Percentiles rank a stretch among this genome's conserved stretches.
Evolutionary conservation across 2,113 vertebrate species (phyloP).

Genomic region (human (Homo sapiens)): GRCh38 chr3:94228501-94229000

Average conservation of each 20-base stretch:
- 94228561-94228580: constrained; percentile 24
- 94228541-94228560: constrained; percentile 48
- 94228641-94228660: constrained; percentile 51
- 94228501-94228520: constrained; percentile 39
- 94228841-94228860: not conserved
- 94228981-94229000: not conserved
- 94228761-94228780: constrained; percentile 43
- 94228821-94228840: constrained; percentile 57
- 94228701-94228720: constrained; percentile 47
- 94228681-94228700: constrained; percentile 65
- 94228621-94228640: constrained; percentile 42
- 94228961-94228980: constrained; percentile 28
- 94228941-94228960: not conserved
- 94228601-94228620: constrained; percentile 33
- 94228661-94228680: constrained; percentile 6
- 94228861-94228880: constrained; percentile 63
- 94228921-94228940: constrained; percentile 26
- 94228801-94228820: constrained; percentile 45
- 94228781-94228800: constrained; percentile 65
- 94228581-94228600: constrained; percentile 61
- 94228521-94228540: not conserved
- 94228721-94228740: constrained; percentile 32
- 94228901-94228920: constrained; percentile 61
- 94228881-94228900: constrained; percentile 53
- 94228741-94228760: constrained; percentile 42